A percentile compares a stretch with the other conserved stretches of the same genome.
Conservation (phyloP, 1,140 invertebrate genomes). For the Phymastichus coffea region DNA sequence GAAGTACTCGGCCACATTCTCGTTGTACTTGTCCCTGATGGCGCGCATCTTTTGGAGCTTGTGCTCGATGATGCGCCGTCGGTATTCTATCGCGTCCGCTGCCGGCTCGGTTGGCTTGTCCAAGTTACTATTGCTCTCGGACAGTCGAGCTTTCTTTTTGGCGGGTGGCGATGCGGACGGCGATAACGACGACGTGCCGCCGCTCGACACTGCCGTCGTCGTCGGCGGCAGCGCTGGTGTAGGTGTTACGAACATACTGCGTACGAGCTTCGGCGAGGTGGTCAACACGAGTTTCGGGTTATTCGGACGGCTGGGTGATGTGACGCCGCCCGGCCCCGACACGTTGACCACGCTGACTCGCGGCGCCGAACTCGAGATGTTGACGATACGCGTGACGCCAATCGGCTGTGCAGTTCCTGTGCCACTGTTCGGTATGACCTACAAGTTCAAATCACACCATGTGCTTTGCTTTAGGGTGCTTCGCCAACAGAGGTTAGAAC, state of each 20-base stretch:
- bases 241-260: constrained; percentile 49
- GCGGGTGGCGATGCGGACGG: constrained; percentile 36
- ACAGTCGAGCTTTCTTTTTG: constrained; percentile 39
- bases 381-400: constrained; percentile 54
- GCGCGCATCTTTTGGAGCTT: constrained; percentile 51
- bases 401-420: constrained; percentile 49
- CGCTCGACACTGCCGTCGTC: constrained; percentile 30
- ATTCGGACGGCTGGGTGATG: constrained; percentile 44
- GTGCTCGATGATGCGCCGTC: constrained; percentile 53
- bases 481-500: no score
- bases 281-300: constrained; percentile 52
- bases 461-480: no score
- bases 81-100: constrained; percentile 38
- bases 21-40: constrained; percentile 67
- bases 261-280: constrained; percentile 50
- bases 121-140: background rate
- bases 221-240: constrained; percentile 24
- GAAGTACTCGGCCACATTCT: constrained; percentile 80
- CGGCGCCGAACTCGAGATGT: constrained; percentile 44
- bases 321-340: constrained; percentile 40
- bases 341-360: constrained; percentile 46
- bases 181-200: no score
- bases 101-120: constrained; percentile 40
- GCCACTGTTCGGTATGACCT: constrained; percentile 48
- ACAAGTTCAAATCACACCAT: constrained; percentile 6